Evolutionary conservation across 1,140 invertebrate genomes (phyloP), one percentile per base, ranked within the genome.

Genomic region (Charaxes varanes): DNA sequence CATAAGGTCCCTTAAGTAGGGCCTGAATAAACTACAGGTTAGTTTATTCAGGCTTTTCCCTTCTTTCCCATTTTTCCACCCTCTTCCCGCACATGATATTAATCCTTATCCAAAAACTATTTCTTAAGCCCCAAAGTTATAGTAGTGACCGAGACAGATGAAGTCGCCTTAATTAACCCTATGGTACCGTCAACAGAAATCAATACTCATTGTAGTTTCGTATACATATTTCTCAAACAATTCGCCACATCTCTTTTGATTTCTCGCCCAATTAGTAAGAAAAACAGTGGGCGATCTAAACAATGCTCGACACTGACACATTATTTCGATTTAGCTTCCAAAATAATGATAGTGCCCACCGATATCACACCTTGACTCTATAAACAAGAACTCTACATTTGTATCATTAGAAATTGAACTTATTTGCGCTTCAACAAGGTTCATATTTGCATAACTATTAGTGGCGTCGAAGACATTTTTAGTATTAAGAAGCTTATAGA

Each of bases 261-360:
- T 65, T 56, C 62, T 70, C 44, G 54, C 46, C 68, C 71, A 70
- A 76, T 76, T 76, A 76, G 47, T 49, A 62, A 62, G 68, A 70
- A 70, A 76, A 76, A 72, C 68, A 72, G 58, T 56, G 51, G 60
- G 49, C 48, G 58, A 62, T 74, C 62, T 43, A 62, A 62, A 65
- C 64, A 68, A 71, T 62, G 40, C 33, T 18, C 32, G 63, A 66
- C 67, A 63, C 22, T 65, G 62, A 66, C 36, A 52, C 48, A 70
- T 73, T 66, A 62, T 63, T 67, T 54, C 59, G 42, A 61, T 67
- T 64, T 56, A 47, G 42, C 42, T 43, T 47, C 46, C 44, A 52
- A 47, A 46, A 56, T 56, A 53, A 53, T 27, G 32, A 43, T 32
- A 43, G 41, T 35, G 17, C 14, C 30, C 30, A 41, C 24, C 24